Base-by-base conservation (phyloP, 2,113 vertebrate genomes). In the Oriolus oriolus region DNA sequence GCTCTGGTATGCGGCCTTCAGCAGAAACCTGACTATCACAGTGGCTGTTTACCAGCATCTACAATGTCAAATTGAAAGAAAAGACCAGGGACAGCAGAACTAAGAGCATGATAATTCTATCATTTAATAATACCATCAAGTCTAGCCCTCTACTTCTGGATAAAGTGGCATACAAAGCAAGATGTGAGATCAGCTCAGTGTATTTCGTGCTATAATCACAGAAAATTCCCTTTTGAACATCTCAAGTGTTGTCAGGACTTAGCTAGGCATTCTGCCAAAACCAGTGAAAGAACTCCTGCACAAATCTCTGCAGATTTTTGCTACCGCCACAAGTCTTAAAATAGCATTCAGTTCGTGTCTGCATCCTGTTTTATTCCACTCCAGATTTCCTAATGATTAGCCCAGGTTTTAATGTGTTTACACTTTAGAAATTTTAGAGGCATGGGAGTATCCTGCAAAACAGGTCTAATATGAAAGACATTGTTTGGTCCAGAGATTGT, bases 241-340 rank as follows among this genome's bases (percentile, higher is more conserved):
- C 49, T 79, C 50, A 1, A 68, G 91, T 16, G 21, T 63, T 95
- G 30, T 76, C 54, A 30, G 74, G 87, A 69, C 49, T 83, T 80
- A 56, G 71, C 92, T 59, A 59, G 68, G 63, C 91, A 35, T 87
- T 63, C 88, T 15, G 61, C 90, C 95, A 97, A 63, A 75, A 83
- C 8, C 84, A 81, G 39, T 2, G 2, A 76, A 61, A 65, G 75
- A 94, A 42, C 24, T 87, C 52, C 64, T 90, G 86, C 84, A 84
- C 61, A 71, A 20, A 70, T 76, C 85, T 77, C 84, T 68, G 37
- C 63, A 94, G 50, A 17, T 70, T 94, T 88, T 90, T 95, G 70
- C 73, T 94, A 81, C 68, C 50, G 84, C 24, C 77, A 37, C 75
- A 82, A 71, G 47, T 81, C 61, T 66, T 88, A 94, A 95, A 77